phyloP scores from a whole-genome alignment of 2,113 vertebrate genomes.

The Clarias macrocephalus region DNA sequence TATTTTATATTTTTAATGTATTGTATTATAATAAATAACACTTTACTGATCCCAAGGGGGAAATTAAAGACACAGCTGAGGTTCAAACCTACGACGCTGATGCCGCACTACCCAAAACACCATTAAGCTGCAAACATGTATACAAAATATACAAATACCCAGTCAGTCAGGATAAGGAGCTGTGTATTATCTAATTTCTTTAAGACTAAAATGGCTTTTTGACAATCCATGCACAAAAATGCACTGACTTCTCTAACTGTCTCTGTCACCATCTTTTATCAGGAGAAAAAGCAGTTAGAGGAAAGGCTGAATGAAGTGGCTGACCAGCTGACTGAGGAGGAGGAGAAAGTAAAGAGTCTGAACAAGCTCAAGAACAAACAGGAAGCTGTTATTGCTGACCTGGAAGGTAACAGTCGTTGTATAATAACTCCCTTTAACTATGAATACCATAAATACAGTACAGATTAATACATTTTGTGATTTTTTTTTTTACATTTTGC shows the following conservation, averaged over 20 bases:
- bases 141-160: background rate
- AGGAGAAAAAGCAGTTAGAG: conserved; percentile 86
- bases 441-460: no score
- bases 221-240: background rate
- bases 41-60: background rate
- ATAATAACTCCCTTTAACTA: background rate
- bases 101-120: background rate
- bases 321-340: conserved; percentile 83
- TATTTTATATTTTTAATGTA: no score
- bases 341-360: conserved; percentile 88
- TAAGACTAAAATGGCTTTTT: background rate
- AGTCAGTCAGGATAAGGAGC: background rate
- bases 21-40: no score
- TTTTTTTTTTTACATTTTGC: background rate
- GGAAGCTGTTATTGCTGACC: conserved; percentile 82
- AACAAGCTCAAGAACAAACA: conserved; percentile 88
- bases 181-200: background rate
- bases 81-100: background rate
- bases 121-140: background rate
- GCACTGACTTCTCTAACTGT: background rate
- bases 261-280: background rate
- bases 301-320: conserved; percentile 83
- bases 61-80: background rate
- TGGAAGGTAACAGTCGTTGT: conserved; percentile 76
- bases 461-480: no score